Conservation (phyloP, 2,113 vertebrate genomes). For the Anhinga rufa region DNA sequence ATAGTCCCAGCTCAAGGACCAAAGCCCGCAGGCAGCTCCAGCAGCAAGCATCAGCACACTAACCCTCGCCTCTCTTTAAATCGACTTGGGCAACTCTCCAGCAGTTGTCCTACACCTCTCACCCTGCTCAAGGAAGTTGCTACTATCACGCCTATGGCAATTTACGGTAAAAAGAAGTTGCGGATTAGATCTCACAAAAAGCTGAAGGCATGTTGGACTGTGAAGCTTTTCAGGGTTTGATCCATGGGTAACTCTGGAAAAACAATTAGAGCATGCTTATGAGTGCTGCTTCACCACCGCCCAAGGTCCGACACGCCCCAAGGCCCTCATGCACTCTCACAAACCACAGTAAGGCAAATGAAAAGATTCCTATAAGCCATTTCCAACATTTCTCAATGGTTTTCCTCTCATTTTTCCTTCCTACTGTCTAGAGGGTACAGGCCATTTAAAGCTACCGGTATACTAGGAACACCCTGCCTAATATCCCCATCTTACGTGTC, state of each 20-base stretch:
- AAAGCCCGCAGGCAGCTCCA: conserved; percentile 44
- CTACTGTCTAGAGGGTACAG: neutral
- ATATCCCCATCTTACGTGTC: neutral
- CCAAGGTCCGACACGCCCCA: neutral
- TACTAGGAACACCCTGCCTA: neutral
- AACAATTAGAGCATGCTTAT: fast-evolving
- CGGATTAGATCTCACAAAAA: neutral
- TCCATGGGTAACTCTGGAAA: neutral
- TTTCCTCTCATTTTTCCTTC: neutral
- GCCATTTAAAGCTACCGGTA: neutral
- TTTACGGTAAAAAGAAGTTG: neutral
- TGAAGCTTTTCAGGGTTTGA: neutral
- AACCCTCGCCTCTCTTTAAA: conserved; percentile 1
- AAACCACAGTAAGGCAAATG: neutral
- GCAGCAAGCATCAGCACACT: neutral
- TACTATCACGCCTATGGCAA: neutral
- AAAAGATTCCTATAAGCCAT: neutral
- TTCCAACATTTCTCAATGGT: neutral
- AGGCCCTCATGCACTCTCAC: neutral
- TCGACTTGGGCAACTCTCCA: neutral
- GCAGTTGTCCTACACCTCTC: neutral
- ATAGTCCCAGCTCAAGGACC: neutral
- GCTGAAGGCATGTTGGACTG: neutral
- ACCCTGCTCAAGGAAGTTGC: neutral
- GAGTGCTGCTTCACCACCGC: neutral